Evolutionary conservation across 53 echinoderm and acorn worm species (phyloP).

Genomic region (Crossaster papposus): DNA sequence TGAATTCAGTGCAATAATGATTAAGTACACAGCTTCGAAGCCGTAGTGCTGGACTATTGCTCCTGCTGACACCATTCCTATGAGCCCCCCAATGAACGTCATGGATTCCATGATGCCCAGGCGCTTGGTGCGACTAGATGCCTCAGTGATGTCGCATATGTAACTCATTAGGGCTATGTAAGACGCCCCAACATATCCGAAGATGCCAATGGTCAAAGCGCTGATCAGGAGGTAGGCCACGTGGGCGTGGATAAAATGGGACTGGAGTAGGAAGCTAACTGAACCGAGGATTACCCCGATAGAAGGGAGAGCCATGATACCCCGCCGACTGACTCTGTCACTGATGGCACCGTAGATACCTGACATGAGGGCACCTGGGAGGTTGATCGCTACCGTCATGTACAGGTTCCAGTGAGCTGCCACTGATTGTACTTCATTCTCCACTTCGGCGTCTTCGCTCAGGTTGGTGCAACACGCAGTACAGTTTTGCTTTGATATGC

Average conservation of each 20-base stretch:
- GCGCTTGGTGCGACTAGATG: conserved; percentile 66
- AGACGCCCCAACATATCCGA: conserved; percentile 68
- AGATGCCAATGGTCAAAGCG: conserved; percentile 56
- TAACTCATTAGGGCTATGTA: conserved; percentile 67
- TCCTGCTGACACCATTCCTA: conserved; percentile 61
- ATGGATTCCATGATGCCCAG: conserved; percentile 76
- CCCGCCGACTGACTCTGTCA: conserved; percentile 63
- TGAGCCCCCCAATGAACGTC: conserved; percentile 70
- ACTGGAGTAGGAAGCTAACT: conserved; percentile 60
- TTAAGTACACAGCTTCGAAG: conserved; percentile 62
- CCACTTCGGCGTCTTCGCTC: conserved; percentile 13
- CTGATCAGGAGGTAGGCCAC: conserved; percentile 35
- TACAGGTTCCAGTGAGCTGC: conserved; percentile 74
- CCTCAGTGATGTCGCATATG: conserved; percentile 75
- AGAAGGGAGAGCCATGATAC: conserved; percentile 65
- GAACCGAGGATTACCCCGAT: conserved; percentile 55
- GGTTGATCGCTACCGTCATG: conserved; percentile 54
- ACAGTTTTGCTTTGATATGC: conserved; percentile 35
- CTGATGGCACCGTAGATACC: conserved; percentile 68
- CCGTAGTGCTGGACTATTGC: conserved; percentile 52
- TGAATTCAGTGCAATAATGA: conserved; percentile 57
- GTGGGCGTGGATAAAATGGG: conserved; percentile 60
- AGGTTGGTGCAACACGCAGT: conserved; percentile 31
- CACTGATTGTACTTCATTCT: conserved; percentile 69
- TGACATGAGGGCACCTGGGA: conserved; percentile 69